Base-by-base conservation (phyloP, 2,888 invertebrate genomes). In the Pandemis heparana region DNA sequence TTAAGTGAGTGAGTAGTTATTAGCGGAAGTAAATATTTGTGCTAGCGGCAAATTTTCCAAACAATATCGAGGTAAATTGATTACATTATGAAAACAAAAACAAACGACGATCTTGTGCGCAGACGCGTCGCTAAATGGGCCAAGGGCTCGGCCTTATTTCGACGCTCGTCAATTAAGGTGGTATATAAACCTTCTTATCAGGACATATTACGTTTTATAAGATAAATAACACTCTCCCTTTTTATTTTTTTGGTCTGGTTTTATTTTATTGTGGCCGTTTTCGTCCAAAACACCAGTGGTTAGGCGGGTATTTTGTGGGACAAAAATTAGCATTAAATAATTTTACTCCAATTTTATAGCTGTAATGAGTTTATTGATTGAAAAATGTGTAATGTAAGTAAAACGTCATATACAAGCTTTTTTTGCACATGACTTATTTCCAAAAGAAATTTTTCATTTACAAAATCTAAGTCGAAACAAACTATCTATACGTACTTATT, bases 131-230 rank as follows among this genome's bases (percentile, higher is more conserved):
- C 38, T 48, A 73, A 73, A 68, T 38, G 41, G 68, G 68, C 68
- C 73, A 73, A 73, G 73, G 68, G 63, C 63, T 65, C 56, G 70
- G 64, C 67, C 68, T 38, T 46, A 56, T 56, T 67, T 48, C 61
- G 53, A 16, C 41, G 43, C 32, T 38, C 16, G 51, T 32, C 72
- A 67, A 67, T 72, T 53, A 66, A 51, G 23, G 63, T 51, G 63
- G 46, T 46, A 46, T 51, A 12, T 23, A 32, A 60, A 51, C 23
- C 51, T 61, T 71, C 39, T 71, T 66, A 60, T 71, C 32, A 16
- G 14, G 62, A 46, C 60, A 59, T 65, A 63, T 63, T 63, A 43
- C 14, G 14, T 43, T 63, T 63, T 43, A n/a, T 9, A 48, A 43
- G 46, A 62, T 46, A 46, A 14, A 18, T 46, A 46, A 46, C 10